Evolutionary conservation across 2,113 vertebrate species (phyloP).

Genomic region (Apodemus speciosus): DNA sequence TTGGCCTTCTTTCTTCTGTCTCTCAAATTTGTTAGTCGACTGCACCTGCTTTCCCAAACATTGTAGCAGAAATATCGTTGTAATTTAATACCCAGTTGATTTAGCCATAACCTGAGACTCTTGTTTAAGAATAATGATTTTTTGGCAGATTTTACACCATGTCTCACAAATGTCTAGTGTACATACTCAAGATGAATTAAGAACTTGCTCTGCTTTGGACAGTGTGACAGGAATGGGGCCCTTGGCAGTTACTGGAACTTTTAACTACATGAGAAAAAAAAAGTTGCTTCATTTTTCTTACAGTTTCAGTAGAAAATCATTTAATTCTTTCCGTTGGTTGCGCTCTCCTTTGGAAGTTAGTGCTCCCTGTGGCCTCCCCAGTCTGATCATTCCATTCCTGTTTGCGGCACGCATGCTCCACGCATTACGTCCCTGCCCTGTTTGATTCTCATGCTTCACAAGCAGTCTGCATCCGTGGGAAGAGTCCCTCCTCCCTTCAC

Average conservation of each 20-base stretch:
- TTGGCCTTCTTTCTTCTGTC: background rate
- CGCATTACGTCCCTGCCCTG: background rate
- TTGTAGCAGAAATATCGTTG: conserved; percentile 5
- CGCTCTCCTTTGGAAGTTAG: background rate
- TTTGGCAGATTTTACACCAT: background rate
- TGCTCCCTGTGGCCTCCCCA: no score
- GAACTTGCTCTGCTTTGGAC: background rate
- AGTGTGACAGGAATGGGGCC: background rate
- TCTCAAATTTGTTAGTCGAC: background rate
- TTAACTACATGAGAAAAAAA: background rate
- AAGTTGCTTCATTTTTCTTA: background rate
- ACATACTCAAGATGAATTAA: background rate
- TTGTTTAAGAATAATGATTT: background rate
- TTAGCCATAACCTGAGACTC: background rate
- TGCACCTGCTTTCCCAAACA: background rate
- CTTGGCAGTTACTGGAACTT: background rate
- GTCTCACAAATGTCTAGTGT: background rate
- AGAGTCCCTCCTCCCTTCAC: conserved; percentile 8
- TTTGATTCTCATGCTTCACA: background rate
- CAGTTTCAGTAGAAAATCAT: background rate
- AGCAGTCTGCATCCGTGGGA: conserved; percentile 24
- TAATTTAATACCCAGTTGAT: background rate
- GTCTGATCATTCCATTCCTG: background rate
- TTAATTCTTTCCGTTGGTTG: background rate
- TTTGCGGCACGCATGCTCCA: background rate